Percentiles rank a stretch among this genome's conserved stretches.
Evolutionary conservation across 1,140 invertebrate genomes (phyloP).

Genomic region (Drosophila nebulosa): DNA sequence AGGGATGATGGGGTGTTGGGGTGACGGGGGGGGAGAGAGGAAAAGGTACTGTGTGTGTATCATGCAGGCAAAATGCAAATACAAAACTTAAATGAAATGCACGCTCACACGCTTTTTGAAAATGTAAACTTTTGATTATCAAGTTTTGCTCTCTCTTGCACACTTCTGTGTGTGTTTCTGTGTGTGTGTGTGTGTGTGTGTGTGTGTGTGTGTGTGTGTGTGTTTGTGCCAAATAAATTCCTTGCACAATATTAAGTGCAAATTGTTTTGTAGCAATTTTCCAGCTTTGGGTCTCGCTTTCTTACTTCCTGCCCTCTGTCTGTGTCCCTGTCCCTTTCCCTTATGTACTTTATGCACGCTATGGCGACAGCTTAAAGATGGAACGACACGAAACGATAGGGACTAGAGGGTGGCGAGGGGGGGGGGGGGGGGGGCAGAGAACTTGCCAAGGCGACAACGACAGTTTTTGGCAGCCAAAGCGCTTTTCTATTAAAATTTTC

Average conservation of each 20-base stretch:
- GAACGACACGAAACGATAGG: neutral
- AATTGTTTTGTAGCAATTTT: conserved; percentile 74
- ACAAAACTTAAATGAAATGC: conserved; percentile 67
- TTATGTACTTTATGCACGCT: conserved; percentile 64
- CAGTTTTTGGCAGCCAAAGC: conserved; percentile 61
- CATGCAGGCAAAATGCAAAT: conserved; percentile 49
- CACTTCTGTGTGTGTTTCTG: neutral
- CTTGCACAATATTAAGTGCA: conserved; percentile 69
- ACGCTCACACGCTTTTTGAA: conserved; percentile 36
- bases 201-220: conserved; percentile 20
- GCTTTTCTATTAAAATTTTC: conserved; percentile 77
- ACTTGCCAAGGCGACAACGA: conserved; percentile 20
- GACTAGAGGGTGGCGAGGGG: neutral
- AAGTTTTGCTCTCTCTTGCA: conserved; percentile 26
- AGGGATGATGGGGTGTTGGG: neutral
- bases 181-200: conserved; percentile 18
- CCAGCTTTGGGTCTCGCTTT: neutral
- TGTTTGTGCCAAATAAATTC: conserved; percentile 55
- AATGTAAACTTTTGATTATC: conserved; percentile 69
- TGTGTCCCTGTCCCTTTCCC: conserved; percentile 15
- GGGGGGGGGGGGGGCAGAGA: neutral
- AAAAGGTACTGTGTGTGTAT: too few relatives aligned
- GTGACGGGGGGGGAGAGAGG: neutral
- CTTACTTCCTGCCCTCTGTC: neutral
- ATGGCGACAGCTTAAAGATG: conserved; percentile 38